A percentile compares a stretch with the other conserved stretches of the same genome.
Evolutionary conservation across 2,888 invertebrate genomes (phyloP).

Genomic region (Nomada ferruginata): DNA sequence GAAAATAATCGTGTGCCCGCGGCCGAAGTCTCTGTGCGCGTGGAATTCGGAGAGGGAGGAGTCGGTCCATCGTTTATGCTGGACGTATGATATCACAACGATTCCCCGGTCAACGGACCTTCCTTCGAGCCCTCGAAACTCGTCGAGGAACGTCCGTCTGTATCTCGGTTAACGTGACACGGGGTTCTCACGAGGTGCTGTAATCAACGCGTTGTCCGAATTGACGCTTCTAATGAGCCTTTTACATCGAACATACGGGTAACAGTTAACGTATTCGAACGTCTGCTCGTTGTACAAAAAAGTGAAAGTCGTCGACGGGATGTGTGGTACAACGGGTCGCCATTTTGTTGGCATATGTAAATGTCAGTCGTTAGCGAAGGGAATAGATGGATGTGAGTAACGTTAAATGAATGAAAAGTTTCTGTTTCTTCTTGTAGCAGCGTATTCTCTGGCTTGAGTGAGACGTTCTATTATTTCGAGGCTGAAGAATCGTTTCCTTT

Average conservation of each 20-base stretch:
- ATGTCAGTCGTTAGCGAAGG: slow-evolving; percentile 45
- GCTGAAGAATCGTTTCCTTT: background rate
- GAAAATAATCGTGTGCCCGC: slow-evolving; percentile 72
- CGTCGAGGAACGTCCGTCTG: background rate
- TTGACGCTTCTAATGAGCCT: slow-evolving; percentile 45
- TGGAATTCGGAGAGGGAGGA: slow-evolving; percentile 46
- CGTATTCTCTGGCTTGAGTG: background rate
- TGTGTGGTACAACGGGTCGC: slow-evolving; percentile 22
- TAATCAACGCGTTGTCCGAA: slow-evolving; percentile 27
- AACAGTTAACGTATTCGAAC: slow-evolving; percentile 32
- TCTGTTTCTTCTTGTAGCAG: background rate
- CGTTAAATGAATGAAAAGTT: slow-evolving; percentile 19
- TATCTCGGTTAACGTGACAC: slow-evolving; percentile 2
- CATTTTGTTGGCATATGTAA: slow-evolving; percentile 42
- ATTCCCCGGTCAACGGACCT: background rate
- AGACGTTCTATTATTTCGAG: background rate
- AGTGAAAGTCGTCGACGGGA: slow-evolving; percentile 31
- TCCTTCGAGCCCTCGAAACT: background rate
- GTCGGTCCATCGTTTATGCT: slow-evolving; percentile 30
- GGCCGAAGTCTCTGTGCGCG: slow-evolving; percentile 33
- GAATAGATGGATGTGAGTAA: slow-evolving; percentile 8
- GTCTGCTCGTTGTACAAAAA: slow-evolving; percentile 22
- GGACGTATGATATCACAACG: slow-evolving; percentile 26
- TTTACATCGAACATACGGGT: slow-evolving; percentile 30
- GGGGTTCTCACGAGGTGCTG: slow-evolving; percentile 5